phyloP scores from a whole-genome alignment of 2,797 vertebrate species.

The Thamnophis elegans region DNA sequence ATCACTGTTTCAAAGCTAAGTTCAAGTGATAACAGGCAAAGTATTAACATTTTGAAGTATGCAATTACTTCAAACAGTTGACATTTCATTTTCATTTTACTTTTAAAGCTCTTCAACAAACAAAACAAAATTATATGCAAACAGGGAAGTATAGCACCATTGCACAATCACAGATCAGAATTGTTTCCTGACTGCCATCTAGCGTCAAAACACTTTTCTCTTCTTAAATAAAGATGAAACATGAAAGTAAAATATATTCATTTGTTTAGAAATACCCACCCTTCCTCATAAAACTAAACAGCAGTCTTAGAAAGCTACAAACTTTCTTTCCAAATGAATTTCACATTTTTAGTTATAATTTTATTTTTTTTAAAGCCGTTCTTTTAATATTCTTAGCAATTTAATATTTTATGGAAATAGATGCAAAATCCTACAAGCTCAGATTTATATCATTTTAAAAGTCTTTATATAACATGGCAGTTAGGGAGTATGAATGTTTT shows the following conservation, averaged over 20 bases:
- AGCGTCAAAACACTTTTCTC: constrained; percentile 45
- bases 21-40: constrained; percentile 36
- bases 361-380: neutral
- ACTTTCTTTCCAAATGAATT: neutral
- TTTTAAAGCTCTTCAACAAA: neutral
- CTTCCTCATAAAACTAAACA: neutral
- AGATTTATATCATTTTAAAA: neutral
- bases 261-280: neutral
- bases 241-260: neutral
- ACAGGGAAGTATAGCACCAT: constrained; percentile 4
- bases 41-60: constrained; percentile 29
- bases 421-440: neutral
- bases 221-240: neutral
- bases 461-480: neutral
- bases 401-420: too few relatives aligned
- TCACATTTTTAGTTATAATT: neutral
- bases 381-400: neutral
- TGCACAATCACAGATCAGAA: constrained; percentile 43
- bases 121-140: neutral
- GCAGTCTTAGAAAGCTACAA: neutral
- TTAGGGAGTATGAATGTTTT: neutral
- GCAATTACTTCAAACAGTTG: constrained; percentile 37
- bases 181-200: constrained; percentile 72
- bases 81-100: constrained; percentile 45
- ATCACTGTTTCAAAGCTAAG: constrained; percentile 29